These are phyloP conservation scores for Takifugu ocellatus DNA, from an alignment of 2,797 vertebrate genomes.

Conservation along the genomic window DNA sequence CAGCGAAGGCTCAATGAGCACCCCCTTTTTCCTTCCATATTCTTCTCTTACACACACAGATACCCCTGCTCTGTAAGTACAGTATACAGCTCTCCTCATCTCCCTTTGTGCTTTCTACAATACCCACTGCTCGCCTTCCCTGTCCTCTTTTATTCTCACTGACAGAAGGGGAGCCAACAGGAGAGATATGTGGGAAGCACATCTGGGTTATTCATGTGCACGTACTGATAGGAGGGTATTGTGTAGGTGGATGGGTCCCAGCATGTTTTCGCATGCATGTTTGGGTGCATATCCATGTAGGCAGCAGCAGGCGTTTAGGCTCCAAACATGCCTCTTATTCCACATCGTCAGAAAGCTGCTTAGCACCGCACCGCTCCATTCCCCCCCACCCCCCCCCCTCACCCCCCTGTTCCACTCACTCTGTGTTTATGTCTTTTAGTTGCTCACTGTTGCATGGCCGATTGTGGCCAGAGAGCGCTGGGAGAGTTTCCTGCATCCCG, in stretches of 20 bases:
- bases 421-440: conserved; percentile 21
- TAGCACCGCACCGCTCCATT: conserved; percentile 24
- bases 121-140: conserved; percentile 20
- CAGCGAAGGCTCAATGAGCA: too few species aligned
- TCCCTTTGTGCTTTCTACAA: conserved; percentile 16
- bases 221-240: conserved; percentile 35
- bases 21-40: too few species aligned
- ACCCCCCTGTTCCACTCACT: conserved; percentile 4
- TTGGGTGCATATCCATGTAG: conserved; percentile 23
- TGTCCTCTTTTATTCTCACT: conserved; percentile 15
- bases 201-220: conserved; percentile 56
- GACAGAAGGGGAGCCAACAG: conserved; percentile 22
- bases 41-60: too few species aligned
- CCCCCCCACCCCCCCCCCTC: conserved; percentile 3
- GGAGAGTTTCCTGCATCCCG: conserved; percentile 11
- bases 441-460: conserved; percentile 33
- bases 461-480: conserved; percentile 30
- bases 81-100: neutral
- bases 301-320: conserved; percentile 36
- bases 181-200: conserved; percentile 50
- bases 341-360: conserved; percentile 49
- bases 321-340: conserved; percentile 31
- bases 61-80: too few species aligned
- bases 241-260: conserved; percentile 37
- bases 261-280: conserved; percentile 15